These are phyloP conservation scores for Amphiura filiformis DNA, from an alignment of 35 echinoderm and acorn worm species.

Conservation along the genomic window DNA sequence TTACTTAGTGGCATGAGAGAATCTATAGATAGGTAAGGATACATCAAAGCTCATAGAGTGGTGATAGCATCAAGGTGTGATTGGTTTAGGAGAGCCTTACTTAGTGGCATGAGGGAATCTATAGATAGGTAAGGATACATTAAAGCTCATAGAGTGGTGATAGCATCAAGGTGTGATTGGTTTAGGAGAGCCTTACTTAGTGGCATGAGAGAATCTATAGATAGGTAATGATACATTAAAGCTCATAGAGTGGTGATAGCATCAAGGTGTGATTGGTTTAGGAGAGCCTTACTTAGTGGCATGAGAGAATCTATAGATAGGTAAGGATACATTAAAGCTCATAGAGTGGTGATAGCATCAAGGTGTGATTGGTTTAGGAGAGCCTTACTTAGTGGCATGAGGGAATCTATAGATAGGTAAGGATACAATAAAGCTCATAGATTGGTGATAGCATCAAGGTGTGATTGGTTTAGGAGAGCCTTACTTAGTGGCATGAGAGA, in stretches of 20 bases:
- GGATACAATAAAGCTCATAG: not conserved
- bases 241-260: not conserved
- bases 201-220: slow-evolving; percentile 88
- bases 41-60: not conserved
- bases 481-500: too few species aligned
- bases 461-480: too few species aligned
- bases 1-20: slow-evolving; percentile 87
- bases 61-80: too few species aligned
- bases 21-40: slow-evolving; percentile 79
- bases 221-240: slow-evolving; percentile 54
- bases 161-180: slow-evolving; percentile 87
- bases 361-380: slow-evolving; percentile 84
- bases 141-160: slow-evolving; percentile 57
- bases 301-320: too few species aligned
- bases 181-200: slow-evolving; percentile 77
- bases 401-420: slow-evolving; percentile 85
- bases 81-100: too few species aligned
- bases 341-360: slow-evolving; percentile 66
- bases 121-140: too few species aligned
- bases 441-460: too few species aligned
- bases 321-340: slow-evolving; percentile 27
- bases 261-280: too few species aligned
- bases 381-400: slow-evolving; percentile 82
- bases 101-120: too few species aligned
- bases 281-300: too few species aligned